Evolutionary conservation across 92 coral and sea anemone species (phyloP), one percentile per base, ranked within the genome.

Genomic region (Palythoa grandiflora): DNA sequence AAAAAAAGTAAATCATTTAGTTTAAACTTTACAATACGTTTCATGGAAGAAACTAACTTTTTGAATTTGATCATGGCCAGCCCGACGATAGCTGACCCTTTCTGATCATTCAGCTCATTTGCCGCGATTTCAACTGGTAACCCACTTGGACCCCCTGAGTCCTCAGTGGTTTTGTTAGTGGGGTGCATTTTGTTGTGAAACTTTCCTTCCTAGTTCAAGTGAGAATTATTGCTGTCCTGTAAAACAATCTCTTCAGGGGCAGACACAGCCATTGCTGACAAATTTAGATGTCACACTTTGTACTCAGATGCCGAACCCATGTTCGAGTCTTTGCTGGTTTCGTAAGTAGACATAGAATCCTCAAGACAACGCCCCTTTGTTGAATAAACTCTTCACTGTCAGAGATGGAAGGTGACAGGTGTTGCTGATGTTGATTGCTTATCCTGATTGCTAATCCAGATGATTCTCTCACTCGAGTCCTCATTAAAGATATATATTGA

Each of bases 401-500:
- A 44, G 50, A 44, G 50, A 3, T 44, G 0, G 50, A 5, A 66
- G 71, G 5, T 66, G 38, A 66, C 17, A 20, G 19, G 63, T 57
- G 9, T 7, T 35, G 1, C 14, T 36, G 73, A 68, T 68, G 21
- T 68, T 40, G 73, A 68, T 68, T 9, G 44, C 38, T 36, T 21
- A 35, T 21, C 73, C 73, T 40, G 47, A 40, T 20, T 68, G 73
- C 73, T 68, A 68, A 68, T 68, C 73, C 73, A 36, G 47, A 68
- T 19, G 71, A 8, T 4, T 36, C 38, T 1, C 19, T 68, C 73
- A 68, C 21, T 68, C 38, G 73, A 21, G 73, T 21, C 38, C 9
- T 1, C 73, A 21, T 68, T 44, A 35, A 5, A 68, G 39, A 1
- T 68, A 21, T 68, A 12, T 35, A 68, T 68, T 1, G 73, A 68